Conservation (phyloP, 2,113 vertebrate genomes). For the Micronycteris hirsuta region DNA sequence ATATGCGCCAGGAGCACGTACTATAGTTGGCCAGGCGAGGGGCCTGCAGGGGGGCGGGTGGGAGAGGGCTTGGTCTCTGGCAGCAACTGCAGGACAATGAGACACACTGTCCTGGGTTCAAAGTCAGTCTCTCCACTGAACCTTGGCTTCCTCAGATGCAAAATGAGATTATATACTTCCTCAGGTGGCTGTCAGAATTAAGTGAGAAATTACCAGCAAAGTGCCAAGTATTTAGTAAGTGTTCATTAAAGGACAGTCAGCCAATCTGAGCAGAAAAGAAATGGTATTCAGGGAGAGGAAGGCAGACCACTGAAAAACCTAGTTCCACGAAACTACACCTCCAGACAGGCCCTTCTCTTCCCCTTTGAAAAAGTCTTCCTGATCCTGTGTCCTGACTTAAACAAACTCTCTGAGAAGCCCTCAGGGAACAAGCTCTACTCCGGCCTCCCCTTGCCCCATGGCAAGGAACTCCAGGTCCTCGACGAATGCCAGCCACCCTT, state of each 20-base stretch:
- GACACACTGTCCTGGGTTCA: background rate
- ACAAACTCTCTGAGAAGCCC: background rate
- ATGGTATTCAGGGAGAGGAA: background rate
- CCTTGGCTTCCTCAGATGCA: background rate
- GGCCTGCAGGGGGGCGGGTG: background rate
- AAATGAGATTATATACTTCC: background rate
- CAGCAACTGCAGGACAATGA: background rate
- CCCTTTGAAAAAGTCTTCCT: background rate
- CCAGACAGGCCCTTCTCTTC: background rate
- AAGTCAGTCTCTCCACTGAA: background rate
- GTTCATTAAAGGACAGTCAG: background rate
- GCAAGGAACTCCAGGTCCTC: background rate
- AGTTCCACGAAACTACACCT: background rate
- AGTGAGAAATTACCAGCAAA: background rate
- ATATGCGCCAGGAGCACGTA: background rate
- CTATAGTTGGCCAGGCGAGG: background rate
- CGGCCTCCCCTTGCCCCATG: background rate
- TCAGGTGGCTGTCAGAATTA: background rate
- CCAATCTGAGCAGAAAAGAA: background rate
- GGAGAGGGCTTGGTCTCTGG: background rate
- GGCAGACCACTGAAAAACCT: background rate
- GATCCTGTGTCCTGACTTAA: background rate
- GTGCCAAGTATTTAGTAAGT: background rate
- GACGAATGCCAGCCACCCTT: background rate
- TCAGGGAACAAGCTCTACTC: background rate